A percentile compares a stretch with the other conserved stretches of the same genome.
Conservation (phyloP, 2,797 vertebrate species). For the Buceros bicornis region DNA sequence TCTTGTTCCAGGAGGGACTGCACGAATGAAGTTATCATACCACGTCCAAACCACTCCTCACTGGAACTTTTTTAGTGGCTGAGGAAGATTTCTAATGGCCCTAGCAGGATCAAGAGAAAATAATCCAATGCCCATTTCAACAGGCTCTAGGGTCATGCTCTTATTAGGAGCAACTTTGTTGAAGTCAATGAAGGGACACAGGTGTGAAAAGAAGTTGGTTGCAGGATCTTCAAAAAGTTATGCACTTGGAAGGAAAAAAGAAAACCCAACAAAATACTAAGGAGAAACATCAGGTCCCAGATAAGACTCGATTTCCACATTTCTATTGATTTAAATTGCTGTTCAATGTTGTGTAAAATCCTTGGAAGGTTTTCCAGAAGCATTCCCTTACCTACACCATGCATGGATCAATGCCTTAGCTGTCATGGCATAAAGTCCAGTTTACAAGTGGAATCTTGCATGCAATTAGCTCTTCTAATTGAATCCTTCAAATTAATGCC, state of each 20-base stretch:
- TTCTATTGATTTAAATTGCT: slow-evolving; percentile 2
- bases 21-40: neutral
- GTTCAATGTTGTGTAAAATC: neutral
- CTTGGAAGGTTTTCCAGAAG: neutral
- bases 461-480: neutral
- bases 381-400: neutral
- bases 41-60: slow-evolving; percentile 18
- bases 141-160: neutral
- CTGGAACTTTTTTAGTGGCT: neutral
- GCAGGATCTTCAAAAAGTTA: slow-evolving; percentile 13
- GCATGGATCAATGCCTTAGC: neutral
- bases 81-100: neutral
- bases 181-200: neutral
- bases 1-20: neutral
- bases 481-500: neutral
- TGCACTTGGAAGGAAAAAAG: neutral
- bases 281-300: neutral
- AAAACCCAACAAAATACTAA: slow-evolving; percentile 23
- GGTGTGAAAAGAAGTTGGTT: neutral
- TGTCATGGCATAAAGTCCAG: neutral
- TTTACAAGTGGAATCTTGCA: neutral
- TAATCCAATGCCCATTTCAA: neutral
- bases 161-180: neutral
- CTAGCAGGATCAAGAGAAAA: neutral
- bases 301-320: neutral